Percentiles rank a stretch among this genome's conserved stretches.
These are phyloP conservation scores for Coreoperca whiteheadi DNA, from an alignment of 2,113 vertebrate genomes.

Conservation along the genomic window DNA sequence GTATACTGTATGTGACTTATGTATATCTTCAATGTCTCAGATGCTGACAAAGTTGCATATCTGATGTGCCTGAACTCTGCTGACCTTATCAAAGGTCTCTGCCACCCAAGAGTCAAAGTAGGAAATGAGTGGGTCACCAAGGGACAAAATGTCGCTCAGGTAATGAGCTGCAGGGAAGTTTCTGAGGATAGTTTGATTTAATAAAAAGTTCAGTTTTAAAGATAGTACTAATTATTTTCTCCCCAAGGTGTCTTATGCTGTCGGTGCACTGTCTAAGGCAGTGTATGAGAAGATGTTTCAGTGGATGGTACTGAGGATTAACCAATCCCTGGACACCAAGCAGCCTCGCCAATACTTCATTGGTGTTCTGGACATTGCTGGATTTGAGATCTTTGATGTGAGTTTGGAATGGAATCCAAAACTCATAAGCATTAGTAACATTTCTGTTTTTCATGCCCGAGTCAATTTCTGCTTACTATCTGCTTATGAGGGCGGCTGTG, in stretches of 20 bases:
- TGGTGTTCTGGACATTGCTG: constrained; percentile 82
- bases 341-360: constrained; percentile 82
- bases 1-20: neutral
- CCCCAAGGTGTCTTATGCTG: constrained; percentile 71
- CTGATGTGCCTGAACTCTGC: constrained; percentile 92
- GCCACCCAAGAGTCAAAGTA: constrained; percentile 89
- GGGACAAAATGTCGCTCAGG: constrained; percentile 92
- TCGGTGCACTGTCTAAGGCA: constrained; percentile 81
- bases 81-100: constrained; percentile 89
- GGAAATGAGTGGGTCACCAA: constrained; percentile 93
- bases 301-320: constrained; percentile 84
- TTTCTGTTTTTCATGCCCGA: neutral
- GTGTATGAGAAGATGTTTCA: constrained; percentile 85
- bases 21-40: constrained; percentile 69
- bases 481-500: too few species aligned
- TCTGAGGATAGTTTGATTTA: neutral
- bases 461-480: neutral
- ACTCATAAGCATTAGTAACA: constrained; percentile 41
- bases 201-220: neutral
- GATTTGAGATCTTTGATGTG: constrained; percentile 86
- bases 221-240: neutral
- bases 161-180: constrained; percentile 48
- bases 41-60: constrained; percentile 91
- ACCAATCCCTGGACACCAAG: constrained; percentile 81
- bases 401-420: constrained; percentile 48